Base-by-base conservation (phyloP, 1,140 invertebrate genomes). In the Conus ventricosus region DNA sequence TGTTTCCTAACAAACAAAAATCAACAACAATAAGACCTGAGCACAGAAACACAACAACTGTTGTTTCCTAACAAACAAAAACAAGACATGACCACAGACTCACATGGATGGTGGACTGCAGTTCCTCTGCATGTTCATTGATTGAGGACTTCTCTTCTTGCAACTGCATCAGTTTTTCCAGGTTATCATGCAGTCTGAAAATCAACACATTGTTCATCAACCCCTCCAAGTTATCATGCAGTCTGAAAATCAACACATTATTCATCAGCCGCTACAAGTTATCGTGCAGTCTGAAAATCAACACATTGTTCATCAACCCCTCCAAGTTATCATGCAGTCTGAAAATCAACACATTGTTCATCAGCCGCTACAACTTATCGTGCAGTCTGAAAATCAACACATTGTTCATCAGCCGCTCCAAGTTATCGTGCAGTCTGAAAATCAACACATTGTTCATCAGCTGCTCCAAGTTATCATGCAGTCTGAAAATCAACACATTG, bases 101-200 rank as follows among this genome's bases (percentile, higher is more conserved):
- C 6, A 94, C 93, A 90, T 93, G 91, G 13, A 94, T 93, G 7
- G 94, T 94, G 20, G 91, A 90, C 25, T 94, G 89, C 20, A 94
- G 84, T 80, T 94, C 92, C 39, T 91, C 88, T 23, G 94, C 94
- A 87, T 94, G 93, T 85, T 94, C 92, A 90, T 89, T 91, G 80
- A 94, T 93, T 27, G 91, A 85, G 25, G 84, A 15, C 83, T 94
- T 94, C 88, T 94, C 94, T 84, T 92, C 92, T 57, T 93, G 92
- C 15, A 94, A 51, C 81, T 92, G 90, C 23, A 88, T 76, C 75
- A 92, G 89, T 78, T 90, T 82, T 8, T 92, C 90, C 60, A 93
- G 89, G 89, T 94, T 94, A 39, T 51, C 80, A 53, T 53, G 80
- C 7, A 53, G 80, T 4, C 80, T 82, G 39, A 8, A 27, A 82